A percentile compares a stretch with the other conserved stretches of the same genome.
phyloP scores from a whole-genome alignment of 2,888 invertebrate genomes.

The Chironomus riparius region DNA sequence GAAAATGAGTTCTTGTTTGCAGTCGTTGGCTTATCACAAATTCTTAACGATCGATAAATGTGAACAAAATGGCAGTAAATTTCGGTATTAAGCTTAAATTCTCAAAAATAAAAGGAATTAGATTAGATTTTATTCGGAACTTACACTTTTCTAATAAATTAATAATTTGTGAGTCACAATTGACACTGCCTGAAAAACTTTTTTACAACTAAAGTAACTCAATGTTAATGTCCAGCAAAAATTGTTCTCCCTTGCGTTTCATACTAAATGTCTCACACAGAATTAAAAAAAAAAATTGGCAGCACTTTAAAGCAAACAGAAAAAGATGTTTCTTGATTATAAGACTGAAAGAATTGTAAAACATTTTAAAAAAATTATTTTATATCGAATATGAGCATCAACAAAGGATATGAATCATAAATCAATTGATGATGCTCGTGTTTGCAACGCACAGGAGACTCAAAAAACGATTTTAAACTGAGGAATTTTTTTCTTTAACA shows the following conservation, averaged over 20 bases:
- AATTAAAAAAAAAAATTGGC: neutral
- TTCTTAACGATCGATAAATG: too few relatives aligned
- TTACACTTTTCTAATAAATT: too few relatives aligned
- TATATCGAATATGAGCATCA: neutral
- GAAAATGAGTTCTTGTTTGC: too few relatives aligned
- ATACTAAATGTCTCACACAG: neutral
- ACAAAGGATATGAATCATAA: neutral
- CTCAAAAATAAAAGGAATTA: too few relatives aligned
- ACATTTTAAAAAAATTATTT: neutral
- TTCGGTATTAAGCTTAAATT: too few relatives aligned
- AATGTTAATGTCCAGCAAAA: too few relatives aligned
- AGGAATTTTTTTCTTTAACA: neutral
- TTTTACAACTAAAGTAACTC: too few relatives aligned
- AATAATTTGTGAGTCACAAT: too few relatives aligned
- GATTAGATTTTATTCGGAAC: too few relatives aligned
- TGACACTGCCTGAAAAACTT: too few relatives aligned
- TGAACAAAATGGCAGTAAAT: too few relatives aligned
- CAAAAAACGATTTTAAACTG: neutral
- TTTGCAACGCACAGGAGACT: slow-evolving; percentile 3
- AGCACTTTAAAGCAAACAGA: neutral
- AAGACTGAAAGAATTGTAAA: slow-evolving; percentile 5
- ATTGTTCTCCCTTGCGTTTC: neutral
- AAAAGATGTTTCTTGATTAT: neutral
- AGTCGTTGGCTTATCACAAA: too few relatives aligned
- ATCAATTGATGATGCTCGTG: neutral